Evolutionary conservation across 2,888 invertebrate species (phyloP).

Genomic region (Monochamus alternatus): DNA sequence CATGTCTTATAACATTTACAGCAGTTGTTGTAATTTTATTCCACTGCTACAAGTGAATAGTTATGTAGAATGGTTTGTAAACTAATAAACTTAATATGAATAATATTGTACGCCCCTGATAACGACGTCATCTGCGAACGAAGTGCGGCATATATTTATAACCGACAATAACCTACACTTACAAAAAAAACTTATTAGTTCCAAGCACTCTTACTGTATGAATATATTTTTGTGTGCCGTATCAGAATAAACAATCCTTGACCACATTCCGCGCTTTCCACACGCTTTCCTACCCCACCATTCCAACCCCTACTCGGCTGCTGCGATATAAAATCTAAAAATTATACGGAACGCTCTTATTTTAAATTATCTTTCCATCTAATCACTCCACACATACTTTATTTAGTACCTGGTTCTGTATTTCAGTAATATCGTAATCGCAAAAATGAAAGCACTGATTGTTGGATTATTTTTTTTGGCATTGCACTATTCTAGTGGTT

Average conservation of each 20-base stretch:
- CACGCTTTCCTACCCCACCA: not conserved
- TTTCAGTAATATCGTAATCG: too few relatives aligned
- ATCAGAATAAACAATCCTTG: conserved; percentile 12
- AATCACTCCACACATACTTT: not conserved
- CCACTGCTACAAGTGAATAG: too few relatives aligned
- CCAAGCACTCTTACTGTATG: not conserved
- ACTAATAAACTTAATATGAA: too few relatives aligned
- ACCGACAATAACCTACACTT: too few relatives aligned
- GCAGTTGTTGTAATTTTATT: too few relatives aligned
- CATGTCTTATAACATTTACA: too few relatives aligned
- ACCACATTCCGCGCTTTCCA: not conserved
- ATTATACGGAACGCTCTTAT: not conserved
- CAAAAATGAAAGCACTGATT: conserved; percentile 9
- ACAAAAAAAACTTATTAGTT: not conserved
- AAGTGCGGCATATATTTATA: too few relatives aligned
- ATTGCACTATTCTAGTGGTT: not conserved
- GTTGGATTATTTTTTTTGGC: not conserved
- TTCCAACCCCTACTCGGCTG: not conserved
- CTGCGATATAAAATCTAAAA: not conserved
- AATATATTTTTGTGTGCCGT: conserved; percentile 2
- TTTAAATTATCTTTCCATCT: not conserved
- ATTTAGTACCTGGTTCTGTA: not conserved
- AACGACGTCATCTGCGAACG: too few relatives aligned
- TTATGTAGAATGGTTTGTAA: too few relatives aligned
- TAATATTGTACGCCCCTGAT: too few relatives aligned